These are phyloP conservation scores for Cyphomyrus plagiostoma DNA, from an alignment of 2,113 vertebrate genomes.

Conservation along the genomic window DNA sequence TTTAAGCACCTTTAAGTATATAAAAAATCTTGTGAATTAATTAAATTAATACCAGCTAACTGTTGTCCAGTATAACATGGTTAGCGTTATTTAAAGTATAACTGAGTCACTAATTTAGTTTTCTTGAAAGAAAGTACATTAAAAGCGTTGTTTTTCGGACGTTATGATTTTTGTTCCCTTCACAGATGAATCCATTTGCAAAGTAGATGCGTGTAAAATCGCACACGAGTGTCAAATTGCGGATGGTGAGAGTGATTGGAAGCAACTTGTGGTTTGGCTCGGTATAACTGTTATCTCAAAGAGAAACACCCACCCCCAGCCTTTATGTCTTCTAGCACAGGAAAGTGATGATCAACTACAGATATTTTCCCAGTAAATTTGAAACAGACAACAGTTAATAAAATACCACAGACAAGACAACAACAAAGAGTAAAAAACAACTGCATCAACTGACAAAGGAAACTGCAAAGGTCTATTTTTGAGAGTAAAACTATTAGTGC, in stretches of 20 bases:
- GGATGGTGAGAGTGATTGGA: background rate
- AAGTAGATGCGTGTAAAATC: background rate
- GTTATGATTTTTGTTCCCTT: background rate
- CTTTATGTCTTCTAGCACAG: constrained; percentile 7
- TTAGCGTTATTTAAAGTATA: background rate
- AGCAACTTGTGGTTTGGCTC: background rate
- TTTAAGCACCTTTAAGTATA: background rate
- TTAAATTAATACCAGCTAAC: background rate
- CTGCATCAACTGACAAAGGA: background rate
- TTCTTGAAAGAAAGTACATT: background rate
- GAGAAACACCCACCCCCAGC: background rate
- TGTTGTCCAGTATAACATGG: background rate
- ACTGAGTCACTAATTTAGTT: background rate
- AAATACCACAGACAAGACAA: background rate
- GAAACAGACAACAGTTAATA: constrained; percentile 8
- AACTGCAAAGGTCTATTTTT: background rate
- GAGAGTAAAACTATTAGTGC: background rate
- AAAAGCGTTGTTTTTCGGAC: background rate
- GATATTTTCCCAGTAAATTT: constrained; percentile 22
- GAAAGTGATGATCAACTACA: constrained; percentile 23
- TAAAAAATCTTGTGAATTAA: background rate
- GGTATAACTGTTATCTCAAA: background rate
- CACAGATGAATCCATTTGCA: background rate
- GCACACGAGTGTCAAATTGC: background rate
- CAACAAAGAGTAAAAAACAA: background rate